Base-by-base conservation (phyloP, 2,888 invertebrate species). In the Nemotelus nigrinus region DNA sequence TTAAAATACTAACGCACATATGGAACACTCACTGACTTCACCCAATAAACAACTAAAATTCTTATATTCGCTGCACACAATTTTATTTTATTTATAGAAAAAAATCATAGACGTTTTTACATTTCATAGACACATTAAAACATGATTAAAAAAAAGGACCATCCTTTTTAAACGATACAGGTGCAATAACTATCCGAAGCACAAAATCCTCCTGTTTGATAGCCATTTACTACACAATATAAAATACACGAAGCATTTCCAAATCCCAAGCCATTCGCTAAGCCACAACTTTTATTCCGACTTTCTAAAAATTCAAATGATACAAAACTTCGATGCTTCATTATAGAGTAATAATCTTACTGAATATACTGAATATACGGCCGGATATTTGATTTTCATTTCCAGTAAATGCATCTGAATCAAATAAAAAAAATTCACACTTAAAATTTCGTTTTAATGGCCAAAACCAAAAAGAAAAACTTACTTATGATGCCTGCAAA, bases 211-310 rank as follows among this genome's bases (percentile, higher is more conserved):
- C 80, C 80, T 43, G 57, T 77, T 8, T 80, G 64, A 2, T 8
- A 76, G 4, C 78, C 81, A 41, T 44, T 8, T 7, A 81, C 48
- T 41, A 80, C 75, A 43, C 80, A 80, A 41, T 75, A 78, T 53
- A 78, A 8, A 0, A 78, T 79, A 47, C 81, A 80, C 2, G 78
- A 79, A n/a, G 77, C 67, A 47, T 80, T 75, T 3, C 77, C 76
- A 50, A 78, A 55, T 25, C 78, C 77, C 0, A 81, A 58, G 8
- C 71, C 39, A 4, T 47, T 77, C 2, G 78, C 77, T 3, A 78
- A 60, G 47, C 58, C 77, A 47, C 81, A 80, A 2, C 79, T 78
- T 10, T 50, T 74, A 63, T 74, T 74, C 58, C 58, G 72, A 3
- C 72, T 48, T 57, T 50, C 67, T 67, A 72, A 57, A 53, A 43